phyloP scores from a whole-genome alignment of 2,797 vertebrate species.

The Neosalanx taihuensis region DNA sequence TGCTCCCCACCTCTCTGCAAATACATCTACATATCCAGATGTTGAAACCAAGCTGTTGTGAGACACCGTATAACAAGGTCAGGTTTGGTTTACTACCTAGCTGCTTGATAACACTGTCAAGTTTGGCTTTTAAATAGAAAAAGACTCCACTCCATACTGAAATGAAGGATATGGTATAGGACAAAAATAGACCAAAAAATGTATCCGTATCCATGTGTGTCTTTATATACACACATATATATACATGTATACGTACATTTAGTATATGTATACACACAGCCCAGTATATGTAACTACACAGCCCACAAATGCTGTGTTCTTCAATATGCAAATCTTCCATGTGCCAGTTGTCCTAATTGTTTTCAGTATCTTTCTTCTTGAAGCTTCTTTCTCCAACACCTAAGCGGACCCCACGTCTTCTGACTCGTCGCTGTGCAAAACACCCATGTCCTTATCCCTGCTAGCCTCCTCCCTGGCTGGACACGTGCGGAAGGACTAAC shows the following conservation, averaged over 20 bases:
- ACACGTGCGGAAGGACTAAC: neutral
- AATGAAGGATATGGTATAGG: neutral
- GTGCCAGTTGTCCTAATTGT: neutral
- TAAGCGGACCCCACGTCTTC: neutral
- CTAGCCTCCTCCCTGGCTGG: neutral
- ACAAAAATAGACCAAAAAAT: neutral
- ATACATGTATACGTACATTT: too few species aligned
- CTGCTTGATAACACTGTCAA: too few species aligned
- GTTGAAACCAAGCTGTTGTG: too few species aligned
- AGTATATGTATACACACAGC: too few species aligned
- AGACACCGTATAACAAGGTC: too few species aligned
- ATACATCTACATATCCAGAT: too few species aligned
- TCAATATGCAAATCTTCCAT: constrained; percentile 13
- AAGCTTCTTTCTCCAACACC: neutral
- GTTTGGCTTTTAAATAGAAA: too few species aligned
- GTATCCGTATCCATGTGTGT: neutral
- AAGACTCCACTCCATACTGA: too few species aligned
- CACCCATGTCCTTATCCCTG: constrained; percentile 3
- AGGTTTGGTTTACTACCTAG: too few species aligned
- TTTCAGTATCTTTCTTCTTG: neutral
- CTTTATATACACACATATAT: too few species aligned
- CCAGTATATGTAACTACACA: too few species aligned
- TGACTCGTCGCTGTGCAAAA: neutral
- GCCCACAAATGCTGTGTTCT: neutral
- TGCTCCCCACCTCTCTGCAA: too few species aligned